A percentile compares a stretch with the other conserved stretches of the same genome.
phyloP scores from a whole-genome alignment of 2,113 vertebrate species.

The Chaetodon auriga region DNA sequence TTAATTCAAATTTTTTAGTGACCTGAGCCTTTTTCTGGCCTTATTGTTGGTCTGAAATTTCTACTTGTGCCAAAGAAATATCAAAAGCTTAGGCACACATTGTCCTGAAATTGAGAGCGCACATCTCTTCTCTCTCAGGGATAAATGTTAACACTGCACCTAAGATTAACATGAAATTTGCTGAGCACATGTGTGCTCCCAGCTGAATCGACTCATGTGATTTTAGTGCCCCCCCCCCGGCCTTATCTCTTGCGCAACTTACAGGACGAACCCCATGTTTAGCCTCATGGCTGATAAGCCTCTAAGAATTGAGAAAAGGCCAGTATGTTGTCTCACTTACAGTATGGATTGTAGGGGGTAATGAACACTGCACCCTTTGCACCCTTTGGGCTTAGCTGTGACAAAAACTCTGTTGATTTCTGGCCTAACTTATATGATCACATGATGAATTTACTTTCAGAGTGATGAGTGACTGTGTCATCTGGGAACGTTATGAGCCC shows the following conservation, averaged over 20 bases:
- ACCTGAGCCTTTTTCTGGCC: not conserved
- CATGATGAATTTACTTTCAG: not conserved
- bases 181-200: not conserved
- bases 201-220: slow-evolving; percentile 8
- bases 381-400: not conserved
- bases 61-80: not conserved
- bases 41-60: not conserved
- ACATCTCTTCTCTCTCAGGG: not conserved
- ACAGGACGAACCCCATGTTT: slow-evolving; percentile 14
- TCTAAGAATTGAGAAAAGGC: not conserved
- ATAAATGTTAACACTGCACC: not conserved
- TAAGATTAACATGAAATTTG: not conserved
- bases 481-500: not conserved
- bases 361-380: not conserved
- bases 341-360: not conserved
- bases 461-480: not conserved
- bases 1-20: slow-evolving; percentile 26
- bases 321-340: slow-evolving; percentile 12
- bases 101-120: slow-evolving; percentile 4
- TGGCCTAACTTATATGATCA: not conserved
- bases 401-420: not conserved
- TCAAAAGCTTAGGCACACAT: not conserved
- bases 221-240: not conserved
- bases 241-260: slow-evolving; percentile 36
- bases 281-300: slow-evolving; percentile 20